Base-by-base conservation (phyloP, 2,888 invertebrate species). In the Panzeria rudis region DNA sequence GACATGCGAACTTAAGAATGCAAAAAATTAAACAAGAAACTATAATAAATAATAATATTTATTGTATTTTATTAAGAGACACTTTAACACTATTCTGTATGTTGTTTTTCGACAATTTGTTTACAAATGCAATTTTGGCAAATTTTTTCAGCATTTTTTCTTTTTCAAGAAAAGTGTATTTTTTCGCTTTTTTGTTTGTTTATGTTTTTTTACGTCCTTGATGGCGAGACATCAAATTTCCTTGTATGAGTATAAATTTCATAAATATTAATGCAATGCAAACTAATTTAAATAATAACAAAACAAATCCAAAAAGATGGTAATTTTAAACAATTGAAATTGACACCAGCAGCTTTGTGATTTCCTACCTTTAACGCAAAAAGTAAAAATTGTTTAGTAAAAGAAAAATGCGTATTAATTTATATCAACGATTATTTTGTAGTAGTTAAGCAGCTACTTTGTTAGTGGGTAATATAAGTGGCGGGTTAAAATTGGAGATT, bases 171-270 rank as follows among this genome's bases (percentile, higher is more conserved):
- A 54, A 54, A 25, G 11, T 4, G 35, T 50, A 25, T 13, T 32
- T 47, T 47, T 38, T 75, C 59, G 59, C 32, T 61, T 35, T 20
- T 44, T 7, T 62, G 9, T 68, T 66, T 47, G 25, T 54, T 64
- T 54, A 64, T 44, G 54, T 23, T 64, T 68, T 56, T 59, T 38
- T 72, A 25, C 71, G 68, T 81, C 79, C 79, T 84, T 79, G 76
- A 77, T 81, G 84, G 84, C 84, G 77, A 84, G 81, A 84, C 84
- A 76, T 81, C 32, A 73, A 81, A 81, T 78, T 81, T 81, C 73
- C 84, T 69, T 69, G 69, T 81, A 50, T 66, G 71, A 69, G 59
- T 68, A 54, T 35, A 35, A 69, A 71, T 66, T 61, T 44, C 56
- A 66, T 59, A 59, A 66, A 64, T 72, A 66, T 66, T 62, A 72